A percentile compares a stretch with the other conserved stretches of the same genome.
phyloP scores from a whole-genome alignment of 2,888 invertebrate species.

The Standfussiana lucernea region DNA sequence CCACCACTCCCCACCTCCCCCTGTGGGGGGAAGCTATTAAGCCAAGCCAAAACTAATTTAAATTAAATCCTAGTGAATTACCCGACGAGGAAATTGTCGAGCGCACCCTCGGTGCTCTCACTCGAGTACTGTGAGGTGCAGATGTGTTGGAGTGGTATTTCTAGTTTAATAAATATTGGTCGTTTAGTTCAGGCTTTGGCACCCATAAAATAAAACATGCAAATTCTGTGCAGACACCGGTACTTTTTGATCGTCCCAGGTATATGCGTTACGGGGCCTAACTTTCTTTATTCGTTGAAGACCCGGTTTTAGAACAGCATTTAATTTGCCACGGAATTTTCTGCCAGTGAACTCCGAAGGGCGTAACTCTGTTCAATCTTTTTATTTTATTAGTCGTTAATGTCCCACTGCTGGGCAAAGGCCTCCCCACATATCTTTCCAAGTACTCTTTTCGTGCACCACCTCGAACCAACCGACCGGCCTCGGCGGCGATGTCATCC shows the following conservation, averaged over 20 bases:
- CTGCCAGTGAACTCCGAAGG: not conserved
- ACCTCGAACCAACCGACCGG: too few relatives aligned
- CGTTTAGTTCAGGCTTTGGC: too few relatives aligned
- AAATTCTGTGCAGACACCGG: too few relatives aligned
- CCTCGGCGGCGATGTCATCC: too few relatives aligned
- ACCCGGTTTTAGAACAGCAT: not conserved
- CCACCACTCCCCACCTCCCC: conserved; percentile 64
- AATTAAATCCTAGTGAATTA: conserved; percentile 94
- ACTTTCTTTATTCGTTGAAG: not conserved
- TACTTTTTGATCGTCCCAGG: too few relatives aligned
- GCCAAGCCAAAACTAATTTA: conserved; percentile 96
- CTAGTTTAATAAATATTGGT: not conserved
- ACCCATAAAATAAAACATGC: too few relatives aligned
- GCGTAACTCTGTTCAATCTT: not conserved
- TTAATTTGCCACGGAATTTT: not conserved
- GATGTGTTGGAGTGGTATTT: conserved; percentile 65
- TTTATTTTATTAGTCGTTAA: not conserved
- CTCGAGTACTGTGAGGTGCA: conserved; percentile 76
- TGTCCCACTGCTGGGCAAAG: too few relatives aligned
- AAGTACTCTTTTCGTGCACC: not conserved
- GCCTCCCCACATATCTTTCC: not conserved
- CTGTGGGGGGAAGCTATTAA: conserved; percentile 94
- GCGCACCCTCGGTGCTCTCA: conserved; percentile 89
- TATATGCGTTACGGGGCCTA: too few relatives aligned
- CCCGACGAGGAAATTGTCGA: conserved; percentile 91